Evolutionary conservation across 2,888 invertebrate genomes (phyloP).

Genomic region (Rhogogaster chlorosoma): DNA sequence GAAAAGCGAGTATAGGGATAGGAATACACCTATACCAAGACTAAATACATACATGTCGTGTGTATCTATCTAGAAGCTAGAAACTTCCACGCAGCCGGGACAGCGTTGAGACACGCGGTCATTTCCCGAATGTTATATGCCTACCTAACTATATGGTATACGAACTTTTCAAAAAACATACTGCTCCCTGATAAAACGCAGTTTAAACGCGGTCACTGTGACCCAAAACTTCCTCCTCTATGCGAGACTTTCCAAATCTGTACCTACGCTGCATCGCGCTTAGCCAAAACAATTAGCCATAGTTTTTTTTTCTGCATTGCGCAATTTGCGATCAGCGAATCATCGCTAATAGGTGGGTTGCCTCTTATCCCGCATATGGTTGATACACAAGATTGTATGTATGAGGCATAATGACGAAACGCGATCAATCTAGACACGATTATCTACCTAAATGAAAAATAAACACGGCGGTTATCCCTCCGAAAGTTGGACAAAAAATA

Average conservation of each 20-base stretch:
- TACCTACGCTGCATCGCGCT: no score
- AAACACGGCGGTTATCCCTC: neutral
- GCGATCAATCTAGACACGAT: neutral
- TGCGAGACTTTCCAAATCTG: neutral
- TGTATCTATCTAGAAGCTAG: conserved; percentile 36
- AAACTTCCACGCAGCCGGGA: conserved; percentile 29
- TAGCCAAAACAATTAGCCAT: no score
- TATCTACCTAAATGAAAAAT: neutral
- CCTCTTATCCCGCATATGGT: no score
- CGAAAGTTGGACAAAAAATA: no score
- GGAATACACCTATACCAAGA: neutral
- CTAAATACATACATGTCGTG: neutral
- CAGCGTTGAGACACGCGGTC: conserved; percentile 19
- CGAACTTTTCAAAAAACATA: conserved; percentile 73
- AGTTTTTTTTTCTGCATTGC: neutral
- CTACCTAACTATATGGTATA: conserved; percentile 48
- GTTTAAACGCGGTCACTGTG: conserved; percentile 22
- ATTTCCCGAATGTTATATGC: conserved; percentile 59
- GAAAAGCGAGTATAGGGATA: conserved; percentile 4
- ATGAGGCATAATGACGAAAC: neutral
- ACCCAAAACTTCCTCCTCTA: neutral
- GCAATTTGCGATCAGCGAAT: neutral
- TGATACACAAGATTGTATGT: neutral
- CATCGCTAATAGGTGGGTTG: neutral
- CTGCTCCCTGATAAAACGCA: conserved; percentile 24